Base-by-base conservation (phyloP, 2,797 vertebrate species). In the Nothura maculosa region DNA sequence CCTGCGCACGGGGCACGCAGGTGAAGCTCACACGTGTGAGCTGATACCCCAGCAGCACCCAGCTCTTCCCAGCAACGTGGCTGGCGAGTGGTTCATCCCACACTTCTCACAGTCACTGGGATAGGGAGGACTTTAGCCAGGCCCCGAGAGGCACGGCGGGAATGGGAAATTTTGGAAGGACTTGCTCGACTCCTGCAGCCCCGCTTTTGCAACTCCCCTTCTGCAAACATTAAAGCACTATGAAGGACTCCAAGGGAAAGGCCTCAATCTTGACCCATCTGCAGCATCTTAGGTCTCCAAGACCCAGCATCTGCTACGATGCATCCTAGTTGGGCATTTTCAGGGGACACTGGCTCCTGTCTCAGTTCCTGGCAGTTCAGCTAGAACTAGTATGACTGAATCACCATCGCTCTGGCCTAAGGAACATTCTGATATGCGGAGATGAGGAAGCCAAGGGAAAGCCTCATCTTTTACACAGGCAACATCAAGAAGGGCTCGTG, bases 131-230 rank as follows among this genome's bases (percentile, higher is more conserved):
- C 30, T 75, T 6, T 27, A 69, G 69, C 36, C 64, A 43, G 52
- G 5, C 22, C 50, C 76, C 0, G 0, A 34, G 13, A 10, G 2
- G 34, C 19, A 17, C 3, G 1, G 40, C 16, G 36, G 13, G 70
- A 87, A 47, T 9, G 32, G 48, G 11, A 78, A 63, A 69, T 47
- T 62, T 86, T 15, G 4, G 54, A 19, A 60, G 47, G 62, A 12
- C 43, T 67, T 0, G 0, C 20, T 54, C 60, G 77, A 32, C n/a
- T 70, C 54, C 62, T 75, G 62, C 75, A 79, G 88, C 25, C 70
- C 54, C 78, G 58, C 77, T 77, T 64, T 66, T n/a, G 52, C 64
- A 45, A 7, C 7, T 30, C 14, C 70, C 70, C 25, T 84, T 12
- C 61, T 54, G 54, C 36, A 75, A 84, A 62, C 47, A 12, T 48